A percentile compares a stretch with the other conserved stretches of the same genome.
phyloP scores from a whole-genome alignment of 2,888 invertebrate genomes.

The Troides helena region DNA sequence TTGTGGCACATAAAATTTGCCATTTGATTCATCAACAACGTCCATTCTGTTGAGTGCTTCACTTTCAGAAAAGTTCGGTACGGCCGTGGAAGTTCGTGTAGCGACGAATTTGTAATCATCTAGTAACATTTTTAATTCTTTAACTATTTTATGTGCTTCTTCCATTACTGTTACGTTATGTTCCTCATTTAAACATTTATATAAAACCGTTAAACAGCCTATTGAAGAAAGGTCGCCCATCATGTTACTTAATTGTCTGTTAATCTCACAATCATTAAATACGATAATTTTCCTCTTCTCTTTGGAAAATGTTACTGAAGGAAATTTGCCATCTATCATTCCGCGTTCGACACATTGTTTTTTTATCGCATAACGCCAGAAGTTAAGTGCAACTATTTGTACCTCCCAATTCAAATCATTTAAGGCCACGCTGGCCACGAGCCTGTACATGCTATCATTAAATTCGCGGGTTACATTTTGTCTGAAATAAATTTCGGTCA shows the following conservation, averaged over 20 bases:
- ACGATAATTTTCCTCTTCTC: constrained; percentile 88
- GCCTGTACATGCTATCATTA: constrained; percentile 73
- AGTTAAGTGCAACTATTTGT: constrained; percentile 84
- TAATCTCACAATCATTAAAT: constrained; percentile 84
- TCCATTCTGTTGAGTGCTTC: background rate
- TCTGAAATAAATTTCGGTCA: constrained; percentile 84
- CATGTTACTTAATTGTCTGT: constrained; percentile 82
- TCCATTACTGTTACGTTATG: constrained; percentile 84
- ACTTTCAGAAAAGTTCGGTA: background rate
- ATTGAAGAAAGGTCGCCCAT: constrained; percentile 83
- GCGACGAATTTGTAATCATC: constrained; percentile 65
- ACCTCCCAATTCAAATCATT: constrained; percentile 92
- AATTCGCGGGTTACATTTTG: constrained; percentile 75
- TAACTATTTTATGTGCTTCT: constrained; percentile 74
- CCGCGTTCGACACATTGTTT: constrained; percentile 86
- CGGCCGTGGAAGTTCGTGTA: constrained; percentile 19
- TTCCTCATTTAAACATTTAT: constrained; percentile 82
- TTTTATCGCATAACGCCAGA: constrained; percentile 85
- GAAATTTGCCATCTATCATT: constrained; percentile 90
- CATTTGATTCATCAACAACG: background rate
- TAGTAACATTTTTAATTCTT: constrained; percentile 68
- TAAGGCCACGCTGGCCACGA: constrained; percentile 82
- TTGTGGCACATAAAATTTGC: background rate
- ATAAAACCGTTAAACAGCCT: constrained; percentile 85
- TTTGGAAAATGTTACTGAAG: constrained; percentile 88